phyloP scores from a whole-genome alignment of 2,888 invertebrate species.

The Ectemnius cavifrons region DNA sequence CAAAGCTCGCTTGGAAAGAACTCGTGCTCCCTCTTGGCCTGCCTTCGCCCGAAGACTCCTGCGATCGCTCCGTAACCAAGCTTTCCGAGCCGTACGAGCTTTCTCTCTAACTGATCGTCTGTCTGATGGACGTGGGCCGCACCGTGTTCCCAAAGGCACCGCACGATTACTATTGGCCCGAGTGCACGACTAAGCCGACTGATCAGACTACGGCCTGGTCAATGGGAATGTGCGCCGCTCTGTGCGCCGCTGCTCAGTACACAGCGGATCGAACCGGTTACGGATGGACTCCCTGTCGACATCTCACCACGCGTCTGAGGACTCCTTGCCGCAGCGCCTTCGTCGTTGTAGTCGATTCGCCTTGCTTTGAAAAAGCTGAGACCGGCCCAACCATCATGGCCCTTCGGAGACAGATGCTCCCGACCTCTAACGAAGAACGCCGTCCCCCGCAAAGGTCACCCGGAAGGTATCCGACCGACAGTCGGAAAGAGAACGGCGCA shows the following conservation, averaged over 20 bases:
- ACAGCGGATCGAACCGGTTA: conserved; percentile 64
- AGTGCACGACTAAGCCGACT: conserved; percentile 42
- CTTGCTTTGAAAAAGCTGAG: not conserved
- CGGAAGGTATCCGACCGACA: not conserved
- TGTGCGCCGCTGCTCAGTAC: conserved; percentile 65
- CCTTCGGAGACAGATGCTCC: not conserved
- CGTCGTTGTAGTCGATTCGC: not conserved
- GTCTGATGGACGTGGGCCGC: conserved; percentile 42
- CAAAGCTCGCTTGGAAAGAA: too few species aligned
- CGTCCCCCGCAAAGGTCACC: not conserved
- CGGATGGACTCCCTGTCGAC: conserved; percentile 64
- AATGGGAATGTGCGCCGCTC: conserved; percentile 73
- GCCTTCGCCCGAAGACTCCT: not conserved
- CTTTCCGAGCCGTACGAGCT: not conserved
- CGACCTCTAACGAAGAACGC: not conserved
- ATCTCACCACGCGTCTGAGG: conserved; percentile 57
- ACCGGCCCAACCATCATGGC: not conserved
- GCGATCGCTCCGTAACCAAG: too few species aligned
- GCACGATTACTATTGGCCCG: conserved; percentile 71
- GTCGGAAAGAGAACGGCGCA: not conserved
- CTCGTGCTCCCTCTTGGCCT: not conserved
- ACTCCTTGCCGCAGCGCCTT: not conserved
- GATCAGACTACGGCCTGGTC: conserved; percentile 65
- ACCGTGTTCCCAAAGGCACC: conserved; percentile 66
- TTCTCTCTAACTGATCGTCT: conserved; percentile 1